Evolutionary conservation across 2,888 invertebrate genomes (phyloP), one percentile per base, ranked within the genome.

Genomic region (Parnassius mnemosyne): DNA sequence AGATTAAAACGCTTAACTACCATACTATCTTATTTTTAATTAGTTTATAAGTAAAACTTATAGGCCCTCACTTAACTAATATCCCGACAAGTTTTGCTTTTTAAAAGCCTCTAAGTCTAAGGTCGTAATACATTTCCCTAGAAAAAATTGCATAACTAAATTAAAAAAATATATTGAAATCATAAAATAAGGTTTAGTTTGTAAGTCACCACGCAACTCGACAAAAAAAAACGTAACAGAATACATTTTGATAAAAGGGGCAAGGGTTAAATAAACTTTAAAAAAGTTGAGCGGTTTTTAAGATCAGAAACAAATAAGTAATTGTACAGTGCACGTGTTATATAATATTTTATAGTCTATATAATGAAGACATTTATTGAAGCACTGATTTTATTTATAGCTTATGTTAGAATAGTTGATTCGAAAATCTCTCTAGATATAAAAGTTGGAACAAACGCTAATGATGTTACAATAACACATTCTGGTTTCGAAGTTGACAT

Each of bases 401-500:
- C 57, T 34, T 62, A 25, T 55, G 44, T 16, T 41, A 1, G 47
- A 41, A 9, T 63, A 16, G 72, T 73, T 3, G 65, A 78, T 43
- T 72, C 80, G 9, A 82, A 79, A 69, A 79, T 88, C 59, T 71
- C 66, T 20, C 72, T 85, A 34, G 69, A 84, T 12, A 71, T 85
- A 41, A 65, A 64, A 47, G 67, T 71, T 0, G 74, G 70, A n/a
- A 65, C 60, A 3, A 69, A 70, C 10, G 42, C 57, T 52, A 67
- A 69, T 49, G 76, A 81, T 50, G 69, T 81, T 2, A 51, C 60
- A 3, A 66, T 87, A 42, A 62, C 64, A 2, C 76, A 78, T 67
- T 69, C 77, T 1, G 88, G 88, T 7, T 66, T 71, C 2, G 80
- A 85, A 59, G 69, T 72, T 2, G 69, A 76, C 64, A 50, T 80